These are phyloP conservation scores for Polyploca ridens DNA, from an alignment of 2,888 invertebrate genomes.

Conservation along the genomic window DNA sequence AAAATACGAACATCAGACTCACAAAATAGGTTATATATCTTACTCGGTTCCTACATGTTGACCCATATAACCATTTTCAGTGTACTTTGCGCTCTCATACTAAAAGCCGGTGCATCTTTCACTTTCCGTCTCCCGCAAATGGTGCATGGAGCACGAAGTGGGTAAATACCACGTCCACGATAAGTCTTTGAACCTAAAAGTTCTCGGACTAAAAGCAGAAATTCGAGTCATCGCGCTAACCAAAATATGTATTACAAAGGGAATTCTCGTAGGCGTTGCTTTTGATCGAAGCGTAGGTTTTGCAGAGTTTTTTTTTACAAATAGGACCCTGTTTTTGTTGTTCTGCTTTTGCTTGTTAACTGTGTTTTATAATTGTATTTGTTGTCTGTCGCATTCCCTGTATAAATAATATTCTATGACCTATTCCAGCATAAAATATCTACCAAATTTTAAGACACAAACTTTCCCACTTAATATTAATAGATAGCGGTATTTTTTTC, in stretches of 20 bases:
- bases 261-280: not conserved
- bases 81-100: slow-evolving; percentile 11
- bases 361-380: not conserved
- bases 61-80: slow-evolving; percentile 9
- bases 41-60: not conserved
- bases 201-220: not conserved
- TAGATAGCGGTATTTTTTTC: not conserved
- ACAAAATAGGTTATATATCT: not conserved
- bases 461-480: too few relatives aligned
- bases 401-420: too few relatives aligned
- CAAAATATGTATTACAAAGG: not conserved
- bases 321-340: not conserved
- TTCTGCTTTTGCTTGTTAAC: not conserved
- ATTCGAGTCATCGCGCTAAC: not conserved
- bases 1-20: not conserved
- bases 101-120: slow-evolving; percentile 48
- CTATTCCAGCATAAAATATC: too few relatives aligned
- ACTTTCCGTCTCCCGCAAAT: slow-evolving; percentile 41
- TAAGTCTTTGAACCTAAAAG: slow-evolving; percentile 5
- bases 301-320: not conserved
- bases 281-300: not conserved
- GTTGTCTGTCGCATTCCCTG: too few relatives aligned
- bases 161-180: not conserved
- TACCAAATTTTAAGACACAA: too few relatives aligned
- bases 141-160: slow-evolving; percentile 23